Evolutionary conservation across 2,888 invertebrate genomes (phyloP), one percentile per base, ranked within the genome.

Genomic region (Agrotis ipsilon): DNA sequence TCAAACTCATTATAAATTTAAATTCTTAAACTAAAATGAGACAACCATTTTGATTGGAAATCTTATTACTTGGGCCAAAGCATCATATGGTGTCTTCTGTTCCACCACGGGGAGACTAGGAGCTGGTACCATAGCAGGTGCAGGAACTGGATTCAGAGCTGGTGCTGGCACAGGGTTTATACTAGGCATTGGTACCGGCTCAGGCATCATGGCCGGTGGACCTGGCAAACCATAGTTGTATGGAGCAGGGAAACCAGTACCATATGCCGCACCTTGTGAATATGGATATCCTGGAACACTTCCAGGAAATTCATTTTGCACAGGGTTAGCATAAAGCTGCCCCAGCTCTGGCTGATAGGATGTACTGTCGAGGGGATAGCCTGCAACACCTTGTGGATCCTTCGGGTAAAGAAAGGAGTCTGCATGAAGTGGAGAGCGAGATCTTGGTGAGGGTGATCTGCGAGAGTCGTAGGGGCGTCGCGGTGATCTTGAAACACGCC

Each of bases 41-140:
- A 65, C n/a, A 55, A 60, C 18, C 24, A 24, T 67, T 59, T 54
- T 39, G 43, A 51, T 49, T 48, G 55, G 65, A 81, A 82, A 68
- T 67, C 83, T 89, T 89, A 83, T 94, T 95, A 96, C 96, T 93
- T 95, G 93, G 80, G 95, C 95, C 71, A 96, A 87, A 54, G 95
- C 94, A 90, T 96, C 94, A 87, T 89, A 91, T 9, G 94, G 92
- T 69, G 89, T 87, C 72, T 80, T 76, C 52, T 80, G 67, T 24
- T 86, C 86, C 49, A 72, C 46, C n/a, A 77, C 55, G 6, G 77
- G 24, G 16, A 72, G 60, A 51, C 71, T 55, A 49, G 86, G 73
- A 18, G 89, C 84, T 65, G 89, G 81, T 18, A 84, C 75, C 72
- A 86, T 82, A 32, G 81, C 69, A 11, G 93, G 90, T 2, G 91